Base-by-base conservation (phyloP, 2,797 vertebrate genomes). In the Fistularia tabacaria region DNA sequence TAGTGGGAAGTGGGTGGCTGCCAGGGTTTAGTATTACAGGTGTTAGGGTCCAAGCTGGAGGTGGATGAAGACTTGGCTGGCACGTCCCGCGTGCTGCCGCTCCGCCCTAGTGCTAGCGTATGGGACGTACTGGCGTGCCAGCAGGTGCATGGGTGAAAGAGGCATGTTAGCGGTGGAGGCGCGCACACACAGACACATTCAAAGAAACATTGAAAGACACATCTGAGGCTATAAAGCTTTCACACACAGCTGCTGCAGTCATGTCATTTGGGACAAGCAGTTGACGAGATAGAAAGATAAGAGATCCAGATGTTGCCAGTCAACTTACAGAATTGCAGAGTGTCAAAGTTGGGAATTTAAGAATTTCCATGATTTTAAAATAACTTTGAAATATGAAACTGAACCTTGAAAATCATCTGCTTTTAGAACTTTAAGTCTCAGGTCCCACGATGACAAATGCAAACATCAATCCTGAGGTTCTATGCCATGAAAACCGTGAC, bases 41-140 rank as follows among this genome's bases (percentile, higher is more conserved):
- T 82, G 88, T 91, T 92, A 91, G 91, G 89, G 77, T 93, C 92
- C 91, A 93, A 86, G 87, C 85, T 92, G 90, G 91, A 92, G 86
- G 90, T 89, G 75, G 92, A 92, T 69, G 91, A 92, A 74, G 92
- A 93, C 87, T 92, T 93, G 87, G 90, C 83, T 15, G 92, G 92
- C 84, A 93, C 90, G 86, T 93, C 91, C 84, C 90, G 90, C 86
- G 87, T 89, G 89, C 91, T 92, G 89, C 90, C 87, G 66, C 91
- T 92, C 81, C 91, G 90, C 84, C 91, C 91, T 82, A 93, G 81
- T 59, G 91, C 87, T 89, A 93, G 90, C 79, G 90, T 90, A 76
- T 93, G 91, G 82, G 92, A 93, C 60, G 91, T 91, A 86, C 91
- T 93, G 87, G 82, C 25, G 75, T 74, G 77, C 66, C 57, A 79